Conservation (phyloP, 1,140 invertebrate species). For the Drosophila tsacasi region DNA sequence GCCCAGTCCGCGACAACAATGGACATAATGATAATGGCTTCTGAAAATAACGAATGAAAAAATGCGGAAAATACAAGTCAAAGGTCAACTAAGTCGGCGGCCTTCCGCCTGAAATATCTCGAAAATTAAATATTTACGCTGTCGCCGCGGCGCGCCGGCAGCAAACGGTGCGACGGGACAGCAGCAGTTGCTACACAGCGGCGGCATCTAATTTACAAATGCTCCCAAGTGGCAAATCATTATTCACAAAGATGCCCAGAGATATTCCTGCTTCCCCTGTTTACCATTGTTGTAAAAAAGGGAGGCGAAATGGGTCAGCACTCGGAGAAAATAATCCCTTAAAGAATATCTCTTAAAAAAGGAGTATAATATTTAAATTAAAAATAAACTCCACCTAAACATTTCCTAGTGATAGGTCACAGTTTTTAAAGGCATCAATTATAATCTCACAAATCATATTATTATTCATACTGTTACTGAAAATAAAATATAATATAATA, state of each 20-base stretch:
- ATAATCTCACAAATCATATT: rapidly evolving
- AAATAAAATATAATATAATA: not conserved
- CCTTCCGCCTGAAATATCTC: conserved; percentile 72
- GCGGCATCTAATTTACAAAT: conserved; percentile 80
- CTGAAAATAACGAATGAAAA: conserved; percentile 46
- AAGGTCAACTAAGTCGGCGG: conserved; percentile 59
- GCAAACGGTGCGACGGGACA: conserved; percentile 32
- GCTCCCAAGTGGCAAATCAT: conserved; percentile 83
- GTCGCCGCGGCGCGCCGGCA: conserved; percentile 60
- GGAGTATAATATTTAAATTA: not conserved
- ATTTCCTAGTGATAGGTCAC: too few species aligned
- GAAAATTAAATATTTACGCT: conserved; percentile 80
- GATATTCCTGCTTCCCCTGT: conserved; percentile 52
- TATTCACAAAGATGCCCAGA: conserved; percentile 70
- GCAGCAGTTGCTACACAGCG: conserved; percentile 30
- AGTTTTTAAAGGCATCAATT: not conserved
- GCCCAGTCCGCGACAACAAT: conserved; percentile 32
- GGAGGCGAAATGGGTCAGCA: conserved; percentile 23
- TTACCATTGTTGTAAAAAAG: conserved; percentile 61
- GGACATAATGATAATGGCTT: conserved; percentile 59
- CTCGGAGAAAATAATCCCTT: not conserved
- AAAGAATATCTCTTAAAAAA: not conserved
- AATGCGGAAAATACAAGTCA: conserved; percentile 48
- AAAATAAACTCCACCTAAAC: too few species aligned
- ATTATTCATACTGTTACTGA: not conserved